Evolutionary conservation across 1,140 invertebrate species (phyloP).

Genomic region (Trichonephila clavata): DNA sequence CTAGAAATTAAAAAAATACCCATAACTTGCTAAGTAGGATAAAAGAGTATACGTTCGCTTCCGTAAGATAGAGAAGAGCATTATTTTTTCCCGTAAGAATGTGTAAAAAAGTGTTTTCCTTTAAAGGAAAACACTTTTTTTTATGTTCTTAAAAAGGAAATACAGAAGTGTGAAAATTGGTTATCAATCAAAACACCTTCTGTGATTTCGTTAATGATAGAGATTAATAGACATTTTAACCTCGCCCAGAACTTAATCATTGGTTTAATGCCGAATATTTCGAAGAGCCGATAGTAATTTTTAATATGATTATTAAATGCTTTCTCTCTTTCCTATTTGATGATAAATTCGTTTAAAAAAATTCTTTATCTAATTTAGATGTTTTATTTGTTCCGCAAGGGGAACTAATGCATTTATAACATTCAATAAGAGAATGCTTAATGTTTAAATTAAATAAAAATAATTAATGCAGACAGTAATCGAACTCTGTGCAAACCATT

Average conservation of each 20-base stretch:
- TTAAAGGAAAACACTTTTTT: conserved; percentile 2
- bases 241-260: conserved; percentile 10
- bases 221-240: conserved; percentile 55
- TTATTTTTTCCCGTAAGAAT: background rate
- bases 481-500: too few relatives aligned
- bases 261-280: conserved; percentile 44
- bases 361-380: background rate
- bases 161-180: conserved; percentile 52
- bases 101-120: background rate
- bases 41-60: conserved; percentile 30
- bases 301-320: conserved; percentile 8
- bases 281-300: background rate
- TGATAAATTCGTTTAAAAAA: background rate
- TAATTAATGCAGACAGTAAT: background rate
- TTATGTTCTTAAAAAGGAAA: background rate
- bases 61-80: conserved; percentile 33
- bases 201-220: conserved; percentile 59
- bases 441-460: background rate
- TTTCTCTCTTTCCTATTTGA: background rate
- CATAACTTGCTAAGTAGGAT: background rate
- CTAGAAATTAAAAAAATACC: conserved; percentile 59
- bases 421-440: background rate
- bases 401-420: background rate
- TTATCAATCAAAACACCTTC: conserved; percentile 57
- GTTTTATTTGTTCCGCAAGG: background rate